Percentiles rank a stretch among this genome's conserved stretches.
Conservation (phyloP, 2,113 vertebrate genomes). For the Gallinago jamesoni region DNA sequence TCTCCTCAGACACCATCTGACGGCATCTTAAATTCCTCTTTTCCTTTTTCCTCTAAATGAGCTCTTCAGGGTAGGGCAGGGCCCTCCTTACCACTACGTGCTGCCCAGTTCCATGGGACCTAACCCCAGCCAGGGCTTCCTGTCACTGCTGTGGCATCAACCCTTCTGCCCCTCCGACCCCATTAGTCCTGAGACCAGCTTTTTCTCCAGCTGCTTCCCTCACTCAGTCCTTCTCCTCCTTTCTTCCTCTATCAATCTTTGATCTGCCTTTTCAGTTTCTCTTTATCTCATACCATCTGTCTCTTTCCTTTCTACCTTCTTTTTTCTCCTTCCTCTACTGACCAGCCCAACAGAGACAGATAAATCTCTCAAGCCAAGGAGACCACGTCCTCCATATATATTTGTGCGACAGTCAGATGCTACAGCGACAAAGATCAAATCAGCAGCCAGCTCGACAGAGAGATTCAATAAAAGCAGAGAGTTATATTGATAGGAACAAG, state of each 20-base stretch:
- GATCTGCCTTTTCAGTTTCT: not conserved
- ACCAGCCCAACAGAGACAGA: conserved; percentile 44
- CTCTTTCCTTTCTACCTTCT: not conserved
- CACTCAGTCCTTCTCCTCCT: not conserved
- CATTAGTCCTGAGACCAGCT: not conserved
- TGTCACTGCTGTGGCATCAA: not conserved
- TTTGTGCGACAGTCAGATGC: not conserved
- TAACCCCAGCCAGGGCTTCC: not conserved
- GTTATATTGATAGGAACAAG: conserved; percentile 29
- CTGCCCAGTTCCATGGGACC: not conserved
- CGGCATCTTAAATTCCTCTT: not conserved
- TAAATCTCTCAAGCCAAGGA: conserved; percentile 51
- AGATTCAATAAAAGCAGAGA: conserved; percentile 33
- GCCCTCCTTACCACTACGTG: accelerated
- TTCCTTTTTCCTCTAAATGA: not conserved
- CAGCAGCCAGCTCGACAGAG: not conserved
- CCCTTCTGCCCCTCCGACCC: not conserved
- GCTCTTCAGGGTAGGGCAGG: not conserved
- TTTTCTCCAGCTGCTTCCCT: not conserved
- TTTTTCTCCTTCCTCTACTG: not conserved
- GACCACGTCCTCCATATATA: conserved; percentile 22
- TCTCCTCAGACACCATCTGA: not conserved
- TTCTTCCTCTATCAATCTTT: not conserved
- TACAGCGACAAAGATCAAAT: conserved; percentile 2
- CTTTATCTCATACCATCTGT: conserved; percentile 22